phyloP scores from a whole-genome alignment of 2,888 invertebrate species.

The Pandemis heparana region DNA sequence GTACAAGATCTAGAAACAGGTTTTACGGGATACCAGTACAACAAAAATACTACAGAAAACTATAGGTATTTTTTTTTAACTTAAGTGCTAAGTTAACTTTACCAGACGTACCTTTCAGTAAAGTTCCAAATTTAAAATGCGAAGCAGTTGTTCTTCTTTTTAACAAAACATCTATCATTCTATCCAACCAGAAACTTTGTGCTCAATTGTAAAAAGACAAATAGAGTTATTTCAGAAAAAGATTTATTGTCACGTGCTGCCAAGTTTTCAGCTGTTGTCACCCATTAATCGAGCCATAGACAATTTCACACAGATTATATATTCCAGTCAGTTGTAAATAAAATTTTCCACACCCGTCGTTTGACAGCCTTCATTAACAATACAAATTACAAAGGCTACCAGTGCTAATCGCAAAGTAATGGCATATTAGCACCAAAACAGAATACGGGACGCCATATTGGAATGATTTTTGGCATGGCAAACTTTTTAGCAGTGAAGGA shows the following conservation, averaged over 20 bases:
- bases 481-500: conserved; percentile 22
- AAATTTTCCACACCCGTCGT: conserved; percentile 33
- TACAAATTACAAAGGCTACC: conserved; percentile 33
- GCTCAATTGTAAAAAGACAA: conserved; percentile 17
- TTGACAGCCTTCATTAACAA: conserved; percentile 26
- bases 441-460: conserved; percentile 49
- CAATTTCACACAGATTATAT: conserved; percentile 24
- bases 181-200: background rate
- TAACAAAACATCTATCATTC: background rate
- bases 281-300: conserved; percentile 19
- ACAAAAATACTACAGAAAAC: conserved; percentile 16
- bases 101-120: too few species aligned
- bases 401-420: conserved; percentile 46
- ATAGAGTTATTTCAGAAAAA: conserved; percentile 33
- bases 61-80: background rate
- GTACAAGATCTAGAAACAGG: conserved; percentile 32
- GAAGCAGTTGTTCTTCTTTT: background rate
- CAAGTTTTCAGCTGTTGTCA: conserved; percentile 34
- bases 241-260: conserved; percentile 32
- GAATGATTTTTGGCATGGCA: conserved; percentile 47
- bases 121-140: background rate
- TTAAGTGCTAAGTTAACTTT: background rate
- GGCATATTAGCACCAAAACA: conserved; percentile 51
- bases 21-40: conserved; percentile 30
- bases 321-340: conserved; percentile 10